Base-by-base conservation (phyloP, 1,140 invertebrate species). In the Trichomalopsis sarcophagae region DNA sequence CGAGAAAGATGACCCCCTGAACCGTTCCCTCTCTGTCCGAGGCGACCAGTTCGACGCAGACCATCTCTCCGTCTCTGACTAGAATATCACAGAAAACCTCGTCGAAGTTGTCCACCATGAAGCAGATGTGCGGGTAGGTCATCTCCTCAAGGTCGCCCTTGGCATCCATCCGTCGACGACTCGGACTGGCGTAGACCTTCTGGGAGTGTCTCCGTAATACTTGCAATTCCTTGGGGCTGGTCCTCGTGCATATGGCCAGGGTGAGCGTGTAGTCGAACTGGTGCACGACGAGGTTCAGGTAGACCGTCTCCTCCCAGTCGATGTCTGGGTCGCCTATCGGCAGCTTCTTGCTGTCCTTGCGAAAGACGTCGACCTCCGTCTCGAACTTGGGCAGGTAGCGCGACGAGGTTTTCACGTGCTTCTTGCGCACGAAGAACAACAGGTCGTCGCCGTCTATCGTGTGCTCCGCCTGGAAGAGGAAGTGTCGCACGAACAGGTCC, bases 261-360 rank as follows among this genome's bases (percentile, higher is more conserved):
- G 99, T 99, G 71, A 99, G 94, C 73, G 97, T 98, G 93, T 99
- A 99, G 92, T 99, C 98, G 94, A 99, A 98, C 94, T 99, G 98
- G 94, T 99, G 99, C 90, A 99, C 96, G 87, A 99, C 98, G 88
- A 99, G 94, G 94, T 99, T 99, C 75, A 99, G 94, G 94, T 99
- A 99, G 84, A 99, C 98, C 75, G 99, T 99, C 94, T 99, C 99
- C 94, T 99, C 98, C 99, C 99, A 99, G 94, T 99, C 98, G 88
- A 99, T 97, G 90, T 98, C 97, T 33, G 97, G 97, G 94, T 99
- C 98, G 80, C 97, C 97, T 88, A 98, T 97, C 47, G 99, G 99
- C 89, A 99, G 93, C 92, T 99, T 99, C 91, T 98, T 97, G 89
- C 98, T 99, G 93, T 99, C 98, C 93, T 98, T 97, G 81, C 99